Conservation (phyloP, 2,888 invertebrate species). For the Empis livida region DNA sequence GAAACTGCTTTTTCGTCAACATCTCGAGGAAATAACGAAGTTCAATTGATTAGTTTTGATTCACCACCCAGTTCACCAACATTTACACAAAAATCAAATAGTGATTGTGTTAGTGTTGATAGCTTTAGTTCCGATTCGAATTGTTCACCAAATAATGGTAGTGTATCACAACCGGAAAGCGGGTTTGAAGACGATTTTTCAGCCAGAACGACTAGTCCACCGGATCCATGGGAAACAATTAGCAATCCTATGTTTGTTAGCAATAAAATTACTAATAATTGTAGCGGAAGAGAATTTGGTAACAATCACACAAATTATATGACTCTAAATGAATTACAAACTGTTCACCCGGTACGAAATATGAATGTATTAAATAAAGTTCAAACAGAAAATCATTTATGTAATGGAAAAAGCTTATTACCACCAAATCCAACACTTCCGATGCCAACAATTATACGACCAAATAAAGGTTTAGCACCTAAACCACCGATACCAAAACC, state of each 20-base stretch:
- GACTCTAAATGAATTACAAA: constrained; percentile 36
- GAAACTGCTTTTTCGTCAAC: background rate
- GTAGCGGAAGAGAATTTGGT: constrained; percentile 32
- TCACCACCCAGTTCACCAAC: constrained; percentile 64
- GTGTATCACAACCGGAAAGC: constrained; percentile 59
- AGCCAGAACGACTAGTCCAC: constrained; percentile 18
- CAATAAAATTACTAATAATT: constrained; percentile 10
- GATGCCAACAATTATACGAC: constrained; percentile 61
- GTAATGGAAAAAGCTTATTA: constrained; percentile 38
- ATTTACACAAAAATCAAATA: constrained; percentile 58
- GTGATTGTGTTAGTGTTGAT: constrained; percentile 60
- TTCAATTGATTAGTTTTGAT: constrained; percentile 53
- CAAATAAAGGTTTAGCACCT: constrained; percentile 31
- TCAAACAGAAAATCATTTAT: constrained; percentile 44
- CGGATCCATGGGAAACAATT: constrained; percentile 34
- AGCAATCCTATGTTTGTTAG: constrained; percentile 14
- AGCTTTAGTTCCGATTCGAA: constrained; percentile 65
- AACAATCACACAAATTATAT: constrained; percentile 8
- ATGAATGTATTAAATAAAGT: constrained; percentile 11
- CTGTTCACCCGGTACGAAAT: constrained; percentile 27
- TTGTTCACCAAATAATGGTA: constrained; percentile 42
- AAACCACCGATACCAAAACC: constrained; percentile 20
- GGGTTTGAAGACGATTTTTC: constrained; percentile 72
- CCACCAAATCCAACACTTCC: constrained; percentile 35
- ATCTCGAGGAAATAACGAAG: constrained; percentile 11